Evolutionary conservation across 2,797 vertebrate species (phyloP).

Genomic region (Euthynnus affinis): DNA sequence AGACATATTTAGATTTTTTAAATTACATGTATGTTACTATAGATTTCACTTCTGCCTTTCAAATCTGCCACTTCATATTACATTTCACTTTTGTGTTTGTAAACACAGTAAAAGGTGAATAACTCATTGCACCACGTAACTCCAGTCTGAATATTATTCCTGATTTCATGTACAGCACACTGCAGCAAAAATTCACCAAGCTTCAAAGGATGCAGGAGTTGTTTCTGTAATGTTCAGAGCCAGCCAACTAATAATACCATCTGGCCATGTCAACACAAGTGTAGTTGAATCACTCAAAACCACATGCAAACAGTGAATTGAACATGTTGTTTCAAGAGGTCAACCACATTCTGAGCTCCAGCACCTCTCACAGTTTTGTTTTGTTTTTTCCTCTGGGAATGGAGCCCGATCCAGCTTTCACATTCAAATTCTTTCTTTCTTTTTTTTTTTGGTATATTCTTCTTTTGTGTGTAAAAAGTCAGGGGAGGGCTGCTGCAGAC

Average conservation of each 20-base stretch:
- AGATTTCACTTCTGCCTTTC: too few species aligned
- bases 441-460: background rate
- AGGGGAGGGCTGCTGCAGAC: slow-evolving; percentile 36
- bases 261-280: slow-evolving; percentile 59
- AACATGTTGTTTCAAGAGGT: slow-evolving; percentile 64
- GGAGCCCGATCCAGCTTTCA: slow-evolving; percentile 26
- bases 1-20: slow-evolving; percentile 16
- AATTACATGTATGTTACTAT: too few species aligned
- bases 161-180: slow-evolving; percentile 11
- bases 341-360: slow-evolving; percentile 37
- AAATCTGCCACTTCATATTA: slow-evolving; percentile 21
- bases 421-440: slow-evolving; percentile 28
- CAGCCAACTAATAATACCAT: slow-evolving; percentile 66
- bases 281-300: slow-evolving; percentile 50
- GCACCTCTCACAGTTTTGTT: slow-evolving; percentile 20
- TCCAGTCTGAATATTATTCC: slow-evolving; percentile 14
- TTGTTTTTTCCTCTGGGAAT: slow-evolving; percentile 26
- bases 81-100: slow-evolving; percentile 25
- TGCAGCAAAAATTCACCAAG: slow-evolving; percentile 29
- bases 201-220: slow-evolving; percentile 35
- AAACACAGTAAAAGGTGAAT: slow-evolving; percentile 4
- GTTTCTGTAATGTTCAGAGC: slow-evolving; percentile 39
- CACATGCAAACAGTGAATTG: slow-evolving; percentile 53
- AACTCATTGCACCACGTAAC: background rate
- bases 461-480: slow-evolving; percentile 23